Conservation (phyloP, 2,888 invertebrate species). For the Plusia festucae region DNA sequence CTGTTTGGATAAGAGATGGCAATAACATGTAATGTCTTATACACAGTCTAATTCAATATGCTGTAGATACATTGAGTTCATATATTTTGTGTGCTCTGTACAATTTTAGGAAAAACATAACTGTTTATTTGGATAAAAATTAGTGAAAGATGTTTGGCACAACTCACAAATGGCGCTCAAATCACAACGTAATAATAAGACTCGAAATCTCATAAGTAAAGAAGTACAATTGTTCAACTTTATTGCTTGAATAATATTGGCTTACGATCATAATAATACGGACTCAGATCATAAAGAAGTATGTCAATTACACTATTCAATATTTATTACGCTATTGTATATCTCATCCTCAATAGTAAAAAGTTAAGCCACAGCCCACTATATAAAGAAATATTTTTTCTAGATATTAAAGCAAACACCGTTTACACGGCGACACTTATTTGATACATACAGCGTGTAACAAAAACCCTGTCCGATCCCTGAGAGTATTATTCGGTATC, state of each 20-base stretch:
- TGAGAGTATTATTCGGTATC: too few species aligned
- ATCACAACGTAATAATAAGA: too few species aligned
- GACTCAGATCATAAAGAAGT: slow-evolving; percentile 10
- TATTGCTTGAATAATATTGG: neutral
- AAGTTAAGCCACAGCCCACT: neutral
- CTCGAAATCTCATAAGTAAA: neutral
- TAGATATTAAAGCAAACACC: neutral
- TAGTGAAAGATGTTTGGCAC: too few species aligned
- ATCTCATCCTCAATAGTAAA: slow-evolving; percentile 10
- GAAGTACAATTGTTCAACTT: neutral
- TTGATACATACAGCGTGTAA: too few species aligned
- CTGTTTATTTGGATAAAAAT: too few species aligned
- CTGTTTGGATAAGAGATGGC: neutral
- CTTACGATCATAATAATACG: neutral
- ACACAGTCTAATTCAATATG: too few species aligned
- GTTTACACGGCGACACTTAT: neutral
- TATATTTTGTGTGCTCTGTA: too few species aligned
- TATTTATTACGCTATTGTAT: too few species aligned
- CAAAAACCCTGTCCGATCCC: too few species aligned
- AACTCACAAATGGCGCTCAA: too few species aligned
- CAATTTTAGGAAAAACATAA: too few species aligned
- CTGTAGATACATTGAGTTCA: too few species aligned
- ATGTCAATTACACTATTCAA: slow-evolving; percentile 35
- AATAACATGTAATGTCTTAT: neutral
- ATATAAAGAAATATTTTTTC: slow-evolving; percentile 14